Evolutionary conservation across 2,888 invertebrate genomes (phyloP).

Genomic region (Pristionchus mayeri): DNA sequence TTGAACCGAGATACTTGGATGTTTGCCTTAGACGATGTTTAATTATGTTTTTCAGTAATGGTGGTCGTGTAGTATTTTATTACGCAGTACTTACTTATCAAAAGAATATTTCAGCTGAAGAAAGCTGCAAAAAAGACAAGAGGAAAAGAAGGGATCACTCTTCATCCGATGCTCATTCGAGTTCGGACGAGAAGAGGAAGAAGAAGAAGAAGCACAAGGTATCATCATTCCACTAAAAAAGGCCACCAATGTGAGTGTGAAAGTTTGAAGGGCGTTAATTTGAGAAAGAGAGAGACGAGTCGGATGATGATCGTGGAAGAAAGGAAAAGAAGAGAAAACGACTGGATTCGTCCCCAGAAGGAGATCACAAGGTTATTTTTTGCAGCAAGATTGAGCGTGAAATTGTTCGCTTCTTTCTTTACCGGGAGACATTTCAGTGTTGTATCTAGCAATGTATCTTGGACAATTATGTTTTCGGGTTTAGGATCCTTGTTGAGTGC

Average conservation of each 20-base stretch:
- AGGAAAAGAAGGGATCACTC: conserved; percentile 27
- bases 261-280: too few species aligned
- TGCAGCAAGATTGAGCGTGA: too few species aligned
- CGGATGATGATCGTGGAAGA: neutral
- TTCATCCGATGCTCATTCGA: neutral
- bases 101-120: conserved; percentile 43
- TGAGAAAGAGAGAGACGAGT: neutral
- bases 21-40: too few species aligned
- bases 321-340: conserved; percentile 26
- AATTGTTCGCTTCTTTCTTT: too few species aligned
- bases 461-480: too few species aligned
- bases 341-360: conserved; percentile 1
- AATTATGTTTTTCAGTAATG: too few species aligned
- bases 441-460: too few species aligned
- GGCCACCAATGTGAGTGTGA: too few species aligned
- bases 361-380: neutral
- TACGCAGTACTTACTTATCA: neutral
- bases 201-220: conserved; percentile 43
- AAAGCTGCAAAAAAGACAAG: conserved; percentile 57
- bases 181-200: conserved; percentile 26
- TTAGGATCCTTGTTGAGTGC: too few species aligned
- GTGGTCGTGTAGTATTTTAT: conserved; percentile 47
- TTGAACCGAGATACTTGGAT: too few species aligned
- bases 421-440: too few species aligned
- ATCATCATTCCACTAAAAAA: neutral